Conservation (phyloP, 2,888 invertebrate genomes). For the Rapana venosa region DNA sequence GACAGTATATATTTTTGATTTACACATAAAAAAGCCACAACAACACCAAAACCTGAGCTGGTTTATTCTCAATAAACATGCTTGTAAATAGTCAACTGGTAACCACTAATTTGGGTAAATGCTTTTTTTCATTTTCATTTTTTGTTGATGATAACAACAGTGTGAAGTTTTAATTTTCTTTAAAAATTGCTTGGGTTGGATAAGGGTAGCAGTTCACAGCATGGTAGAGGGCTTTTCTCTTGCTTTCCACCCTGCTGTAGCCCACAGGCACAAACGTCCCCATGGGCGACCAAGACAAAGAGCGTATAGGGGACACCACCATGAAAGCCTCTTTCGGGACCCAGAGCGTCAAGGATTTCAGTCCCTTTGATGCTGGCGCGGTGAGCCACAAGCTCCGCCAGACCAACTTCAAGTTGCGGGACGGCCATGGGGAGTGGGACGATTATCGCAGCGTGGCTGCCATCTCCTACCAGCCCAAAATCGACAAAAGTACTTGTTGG, state of each 20-base stretch:
- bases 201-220: too few species aligned
- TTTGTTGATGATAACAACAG: too few species aligned
- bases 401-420: constrained; percentile 71
- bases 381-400: constrained; percentile 62
- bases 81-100: too few species aligned
- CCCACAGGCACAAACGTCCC: constrained; percentile 73
- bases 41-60: too few species aligned
- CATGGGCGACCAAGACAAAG: constrained; percentile 69
- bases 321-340: constrained; percentile 63
- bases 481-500: constrained; percentile 31
- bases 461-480: constrained; percentile 53
- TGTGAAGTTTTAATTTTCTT: too few species aligned
- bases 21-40: too few species aligned
- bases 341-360: constrained; percentile 48
- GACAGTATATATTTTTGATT: too few species aligned
- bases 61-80: too few species aligned
- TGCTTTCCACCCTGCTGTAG: constrained; percentile 51
- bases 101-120: too few species aligned
- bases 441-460: constrained; percentile 66
- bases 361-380: constrained; percentile 59
- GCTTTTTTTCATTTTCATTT: too few species aligned
- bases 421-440: constrained; percentile 69
- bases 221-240: too few species aligned
- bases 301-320: constrained; percentile 61
- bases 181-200: too few species aligned